Percentiles rank a stretch among this genome's conserved stretches.
Conservation (phyloP, 2,113 vertebrate genomes). For the Rana temporaria region DNA sequence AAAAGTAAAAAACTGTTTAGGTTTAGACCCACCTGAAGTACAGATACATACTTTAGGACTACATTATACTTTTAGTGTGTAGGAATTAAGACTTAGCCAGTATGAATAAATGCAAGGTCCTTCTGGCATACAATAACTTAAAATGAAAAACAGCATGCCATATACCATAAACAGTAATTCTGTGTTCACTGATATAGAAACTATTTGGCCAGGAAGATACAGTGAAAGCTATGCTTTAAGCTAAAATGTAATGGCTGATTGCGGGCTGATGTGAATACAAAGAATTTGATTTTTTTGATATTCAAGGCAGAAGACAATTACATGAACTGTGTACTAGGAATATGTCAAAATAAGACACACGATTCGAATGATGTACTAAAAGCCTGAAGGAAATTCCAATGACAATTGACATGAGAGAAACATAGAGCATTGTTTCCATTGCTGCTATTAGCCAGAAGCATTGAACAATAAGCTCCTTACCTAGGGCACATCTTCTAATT, state of each 20-base stretch:
- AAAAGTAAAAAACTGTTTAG: too few species aligned
- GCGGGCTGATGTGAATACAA: not conserved
- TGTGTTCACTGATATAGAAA: too few species aligned
- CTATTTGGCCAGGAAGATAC: too few species aligned
- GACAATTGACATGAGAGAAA: not conserved
- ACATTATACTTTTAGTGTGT: too few species aligned
- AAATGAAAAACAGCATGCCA: too few species aligned
- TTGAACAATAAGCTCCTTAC: not conserved
- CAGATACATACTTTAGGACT: too few species aligned
- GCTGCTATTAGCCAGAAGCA: conserved; percentile 14
- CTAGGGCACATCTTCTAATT: not conserved
- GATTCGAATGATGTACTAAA: conserved; percentile 1
- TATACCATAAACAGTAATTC: too few species aligned
- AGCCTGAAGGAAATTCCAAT: not conserved
- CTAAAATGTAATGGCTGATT: not conserved
- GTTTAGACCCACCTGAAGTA: too few species aligned
- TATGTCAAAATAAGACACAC: not conserved
- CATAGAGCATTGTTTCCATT: not conserved
- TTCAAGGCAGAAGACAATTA: not conserved
- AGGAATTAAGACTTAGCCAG: too few species aligned
- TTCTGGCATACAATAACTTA: too few species aligned
- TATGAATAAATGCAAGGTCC: too few species aligned
- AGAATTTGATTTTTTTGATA: not conserved
- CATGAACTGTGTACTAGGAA: not conserved
- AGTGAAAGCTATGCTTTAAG: too few species aligned